These are phyloP conservation scores for Hesperophylax magnus DNA, from an alignment of 1,140 invertebrate genomes.

Conservation along the genomic window DNA sequence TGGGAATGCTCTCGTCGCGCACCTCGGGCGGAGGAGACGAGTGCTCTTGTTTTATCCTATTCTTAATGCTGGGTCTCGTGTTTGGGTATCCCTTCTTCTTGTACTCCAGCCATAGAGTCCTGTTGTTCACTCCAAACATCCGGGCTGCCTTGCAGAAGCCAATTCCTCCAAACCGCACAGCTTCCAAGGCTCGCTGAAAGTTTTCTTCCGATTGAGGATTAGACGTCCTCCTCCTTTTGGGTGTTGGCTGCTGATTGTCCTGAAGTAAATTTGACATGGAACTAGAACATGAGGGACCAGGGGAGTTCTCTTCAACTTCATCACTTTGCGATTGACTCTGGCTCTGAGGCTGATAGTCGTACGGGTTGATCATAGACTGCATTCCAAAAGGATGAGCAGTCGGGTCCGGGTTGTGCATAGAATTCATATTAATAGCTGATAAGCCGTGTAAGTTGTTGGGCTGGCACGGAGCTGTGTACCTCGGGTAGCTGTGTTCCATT, in stretches of 20 bases:
- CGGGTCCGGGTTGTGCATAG: constrained; percentile 33
- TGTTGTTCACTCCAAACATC: constrained; percentile 86
- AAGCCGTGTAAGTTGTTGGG: constrained; percentile 63
- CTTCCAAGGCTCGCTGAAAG: constrained; percentile 83
- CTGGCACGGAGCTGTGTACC: constrained; percentile 75
- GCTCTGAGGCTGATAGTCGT: constrained; percentile 30
- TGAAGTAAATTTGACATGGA: constrained; percentile 54
- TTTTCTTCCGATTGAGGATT: constrained; percentile 85
- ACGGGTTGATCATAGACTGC: constrained; percentile 44
- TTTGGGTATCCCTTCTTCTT: constrained; percentile 86
- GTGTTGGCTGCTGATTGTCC: constrained; percentile 58
- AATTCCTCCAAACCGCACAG: constrained; percentile 84
- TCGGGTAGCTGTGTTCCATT: constrained; percentile 77
- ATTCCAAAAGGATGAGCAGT: constrained; percentile 27
- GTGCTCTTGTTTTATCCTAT: constrained; percentile 77
- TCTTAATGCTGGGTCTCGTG: constrained; percentile 81
- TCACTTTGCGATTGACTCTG: constrained; percentile 34
- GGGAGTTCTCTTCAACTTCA: constrained; percentile 59
- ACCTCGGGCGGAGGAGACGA: constrained; percentile 69
- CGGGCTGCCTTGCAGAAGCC: constrained; percentile 88
- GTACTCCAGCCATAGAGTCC: constrained; percentile 87
- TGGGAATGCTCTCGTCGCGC: constrained; percentile 63
- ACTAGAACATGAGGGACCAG: constrained; percentile 65
- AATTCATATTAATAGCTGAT: constrained; percentile 38
- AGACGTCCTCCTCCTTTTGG: constrained; percentile 75